Percentiles rank a stretch among this genome's conserved stretches.
phyloP scores from a whole-genome alignment of 2,113 vertebrate genomes.

The Balaeniceps rex region DNA sequence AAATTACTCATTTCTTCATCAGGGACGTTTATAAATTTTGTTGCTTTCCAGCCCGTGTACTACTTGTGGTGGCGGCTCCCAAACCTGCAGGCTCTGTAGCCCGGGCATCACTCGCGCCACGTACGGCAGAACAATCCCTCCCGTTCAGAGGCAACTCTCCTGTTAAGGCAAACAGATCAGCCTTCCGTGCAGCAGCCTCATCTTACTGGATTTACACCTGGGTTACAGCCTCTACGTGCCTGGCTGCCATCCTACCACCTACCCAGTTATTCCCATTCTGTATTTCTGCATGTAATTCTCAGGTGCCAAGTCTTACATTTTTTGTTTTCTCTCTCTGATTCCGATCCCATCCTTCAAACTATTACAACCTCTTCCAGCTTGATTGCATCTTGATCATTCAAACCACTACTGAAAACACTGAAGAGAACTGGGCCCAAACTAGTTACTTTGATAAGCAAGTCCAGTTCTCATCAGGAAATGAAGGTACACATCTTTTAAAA shows the following conservation, averaged over 20 bases:
- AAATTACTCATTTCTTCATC: background rate
- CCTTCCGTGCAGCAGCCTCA: background rate
- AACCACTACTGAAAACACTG: background rate
- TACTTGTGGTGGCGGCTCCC: background rate
- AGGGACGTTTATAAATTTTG: fast-evolving
- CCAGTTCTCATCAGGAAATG: background rate
- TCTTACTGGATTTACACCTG: fast-evolving
- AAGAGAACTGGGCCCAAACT: background rate
- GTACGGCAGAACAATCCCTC: fast-evolving
- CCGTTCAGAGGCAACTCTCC: fast-evolving
- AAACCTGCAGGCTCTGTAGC: background rate
- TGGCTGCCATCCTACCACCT: background rate
- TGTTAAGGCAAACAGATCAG: fast-evolving
- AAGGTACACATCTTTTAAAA: background rate
- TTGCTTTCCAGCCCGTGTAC: background rate
- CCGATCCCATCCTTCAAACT: background rate
- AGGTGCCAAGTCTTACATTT: no score
- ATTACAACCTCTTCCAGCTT: background rate
- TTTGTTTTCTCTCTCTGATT: no score
- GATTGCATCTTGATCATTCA: background rate
- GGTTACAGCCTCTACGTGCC: background rate
- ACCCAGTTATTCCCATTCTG: fast-evolving
- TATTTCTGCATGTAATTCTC: background rate
- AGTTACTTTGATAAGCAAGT: background rate
- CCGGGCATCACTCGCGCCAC: fast-evolving